A percentile compares a stretch with the other conserved stretches of the same genome.
phyloP scores from a whole-genome alignment of 2,797 vertebrate species.

The Eremophila alpestris region DNA sequence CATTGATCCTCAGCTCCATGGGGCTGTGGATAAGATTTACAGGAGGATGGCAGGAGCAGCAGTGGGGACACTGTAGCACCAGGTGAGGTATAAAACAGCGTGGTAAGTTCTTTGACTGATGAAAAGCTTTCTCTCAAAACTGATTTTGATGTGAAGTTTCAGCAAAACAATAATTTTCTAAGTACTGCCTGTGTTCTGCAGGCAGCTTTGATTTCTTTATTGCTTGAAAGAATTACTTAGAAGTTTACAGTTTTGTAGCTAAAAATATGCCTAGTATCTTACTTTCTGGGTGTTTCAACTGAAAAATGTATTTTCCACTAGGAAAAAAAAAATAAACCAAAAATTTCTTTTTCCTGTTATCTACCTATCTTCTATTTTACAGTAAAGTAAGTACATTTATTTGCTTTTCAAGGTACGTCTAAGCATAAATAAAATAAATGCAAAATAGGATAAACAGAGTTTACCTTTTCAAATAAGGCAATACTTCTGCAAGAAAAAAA shows the following conservation, averaged over 20 bases:
- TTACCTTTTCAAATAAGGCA: background rate
- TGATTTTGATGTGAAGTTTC: background rate
- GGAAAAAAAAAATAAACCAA: background rate
- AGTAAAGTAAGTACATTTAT: background rate
- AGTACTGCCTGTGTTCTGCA: background rate
- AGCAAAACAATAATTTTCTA: background rate
- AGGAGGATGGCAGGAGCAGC: background rate
- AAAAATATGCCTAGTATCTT: background rate
- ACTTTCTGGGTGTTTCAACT: background rate
- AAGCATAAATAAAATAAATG: background rate
- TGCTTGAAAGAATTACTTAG: background rate
- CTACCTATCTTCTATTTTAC: background rate
- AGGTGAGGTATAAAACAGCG: background rate
- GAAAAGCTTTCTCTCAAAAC: background rate
- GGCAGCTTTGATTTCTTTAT: background rate
- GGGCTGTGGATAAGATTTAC: background rate
- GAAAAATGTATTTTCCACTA: background rate
- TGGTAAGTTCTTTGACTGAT: background rate
- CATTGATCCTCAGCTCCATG: background rate
- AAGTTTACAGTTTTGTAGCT: background rate
- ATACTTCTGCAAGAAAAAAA: background rate
- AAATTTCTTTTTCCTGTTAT: background rate
- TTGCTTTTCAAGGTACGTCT: background rate
- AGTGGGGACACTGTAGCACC: background rate
- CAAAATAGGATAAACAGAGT: background rate